Evolutionary conservation across 1,140 invertebrate genomes (phyloP).

Genomic region (Oryzaephilus surinamensis): DNA sequence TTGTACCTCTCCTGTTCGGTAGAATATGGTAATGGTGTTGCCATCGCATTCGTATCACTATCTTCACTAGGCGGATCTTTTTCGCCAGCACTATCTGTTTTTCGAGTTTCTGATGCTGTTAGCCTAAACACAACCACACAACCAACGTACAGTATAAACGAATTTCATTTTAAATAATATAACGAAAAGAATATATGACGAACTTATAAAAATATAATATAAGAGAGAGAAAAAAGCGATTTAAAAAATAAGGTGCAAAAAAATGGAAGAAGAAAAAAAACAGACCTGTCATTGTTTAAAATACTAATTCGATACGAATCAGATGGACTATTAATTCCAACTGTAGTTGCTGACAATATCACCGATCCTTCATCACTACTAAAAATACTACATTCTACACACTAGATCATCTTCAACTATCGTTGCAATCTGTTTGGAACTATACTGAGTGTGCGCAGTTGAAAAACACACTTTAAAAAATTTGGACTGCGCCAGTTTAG

Average conservation of each 20-base stretch:
- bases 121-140: neutral
- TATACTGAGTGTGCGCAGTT: no score
- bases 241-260: neutral
- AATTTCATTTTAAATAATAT: neutral
- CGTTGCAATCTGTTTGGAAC: no score
- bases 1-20: constrained; percentile 28
- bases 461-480: no score
- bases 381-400: constrained; percentile 9
- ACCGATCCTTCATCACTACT: constrained; percentile 7
- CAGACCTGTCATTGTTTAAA: constrained; percentile 15
- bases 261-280: constrained; percentile 5
- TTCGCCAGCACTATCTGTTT: constrained; percentile 7
- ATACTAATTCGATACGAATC: constrained; percentile 20
- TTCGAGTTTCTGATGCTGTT: no score
- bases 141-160: neutral
- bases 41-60: constrained; percentile 24
- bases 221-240: constrained; percentile 1
- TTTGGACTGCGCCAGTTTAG: no score
- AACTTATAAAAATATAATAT: neutral
- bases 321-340: constrained; percentile 18
- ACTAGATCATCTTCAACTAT: no score
- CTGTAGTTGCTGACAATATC: constrained; percentile 10
- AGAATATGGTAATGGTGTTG: constrained; percentile 20
- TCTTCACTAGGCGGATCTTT: constrained; percentile 23
- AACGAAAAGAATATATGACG: neutral